Base-by-base conservation (phyloP, 2,797 vertebrate species). In the Chrysocyon brachyurus region DNA sequence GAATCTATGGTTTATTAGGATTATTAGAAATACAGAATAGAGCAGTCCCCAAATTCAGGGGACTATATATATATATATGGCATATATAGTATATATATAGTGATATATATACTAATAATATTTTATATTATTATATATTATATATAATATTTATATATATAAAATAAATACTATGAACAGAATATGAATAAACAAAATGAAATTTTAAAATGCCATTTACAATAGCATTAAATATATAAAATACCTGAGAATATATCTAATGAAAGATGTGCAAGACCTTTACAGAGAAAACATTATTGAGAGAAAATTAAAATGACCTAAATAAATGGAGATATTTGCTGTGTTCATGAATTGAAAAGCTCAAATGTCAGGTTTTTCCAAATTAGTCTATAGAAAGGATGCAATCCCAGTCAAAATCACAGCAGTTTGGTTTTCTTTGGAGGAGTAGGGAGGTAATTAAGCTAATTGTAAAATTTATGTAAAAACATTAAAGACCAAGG, bases 241-340 rank as follows among this genome's bases (percentile, higher is more conserved):
- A 72, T 73, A 78, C 22, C 33, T 90, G 63, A 49, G 6, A 79
- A n/a, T 86, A 79, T 46, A 36, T 46, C 82, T 87, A 57, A 56
- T 93, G 54, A 70, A 84, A 66, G 11, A 87, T 49, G 22, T 79
- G 49, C 3, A 72, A 81, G 68, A 33, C 26, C 40, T 54, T 66
- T 75, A 85, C 40, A 85, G 21, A 66, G 63, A 70, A 70, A 78
- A 28, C 17, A 70, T 31, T 88, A 72, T 26, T 72, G 19, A 70
- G 28, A 75, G n/a, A 84, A 92, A 81, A 75, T 77, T 68, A 85
- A 56, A 22, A 54, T 73, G 31, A 26, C 14, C n/a, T 89, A 72
- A 83, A 77, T 94, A 90, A 52, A 81, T 57, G 66, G 57, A 75
- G 59, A 81, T 26, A 87, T 66, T 52, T 61, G n/a, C n/a, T 70